Evolutionary conservation across 2,888 invertebrate genomes (phyloP), one percentile per base, ranked within the genome.

Genomic region (Noctua comes): DNA sequence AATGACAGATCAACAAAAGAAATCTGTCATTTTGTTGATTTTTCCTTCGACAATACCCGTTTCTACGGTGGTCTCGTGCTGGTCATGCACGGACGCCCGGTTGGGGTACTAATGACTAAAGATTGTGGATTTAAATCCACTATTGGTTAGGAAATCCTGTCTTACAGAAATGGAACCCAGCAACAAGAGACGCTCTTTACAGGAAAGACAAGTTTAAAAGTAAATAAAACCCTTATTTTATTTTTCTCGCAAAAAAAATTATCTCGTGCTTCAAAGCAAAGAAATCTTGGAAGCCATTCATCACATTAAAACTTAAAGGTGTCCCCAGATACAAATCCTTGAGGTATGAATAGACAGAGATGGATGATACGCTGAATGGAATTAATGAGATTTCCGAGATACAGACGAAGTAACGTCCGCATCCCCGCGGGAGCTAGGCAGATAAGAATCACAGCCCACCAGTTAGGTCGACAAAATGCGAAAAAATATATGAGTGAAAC

Each of bases 371-470:
- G n/a, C 18, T 48, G 68, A 54, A 64, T 46, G 27, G 10, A 76
- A 76, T 76, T 82, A 76, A 80, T 82, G 54, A 82, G 82, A 68
- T 68, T 82, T 82, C 40, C 21, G 27, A 57, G 82, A 82, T 54
- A 68, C 36, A 57, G 46, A 31, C 24, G 59, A n/a, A 54, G 24
- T 62, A 54, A 27, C 16, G 6, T 27, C 62, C 31, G 27, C 27
- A 27, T 31, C 54, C 46, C 36, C 6, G 6, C 8, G 43, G 11
- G 76, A 51, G 8, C 8, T 21, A 13, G 36, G n/a, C 24, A 48
- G 57, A 75, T 68, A 80, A 76, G 79, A 76, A 75, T 75, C 46
- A 27, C 36, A 2, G 21, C 21, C 27, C 40, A 59, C 27, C 46
- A 68, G n/a, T 59, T 57, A n/a, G 21, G 21, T 62, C n/a, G 11